A percentile compares a stretch with the other conserved stretches of the same genome.
These are phyloP conservation scores for Osmoderma eremita DNA, from an alignment of 2,888 invertebrate genomes.

Conservation along the genomic window DNA sequence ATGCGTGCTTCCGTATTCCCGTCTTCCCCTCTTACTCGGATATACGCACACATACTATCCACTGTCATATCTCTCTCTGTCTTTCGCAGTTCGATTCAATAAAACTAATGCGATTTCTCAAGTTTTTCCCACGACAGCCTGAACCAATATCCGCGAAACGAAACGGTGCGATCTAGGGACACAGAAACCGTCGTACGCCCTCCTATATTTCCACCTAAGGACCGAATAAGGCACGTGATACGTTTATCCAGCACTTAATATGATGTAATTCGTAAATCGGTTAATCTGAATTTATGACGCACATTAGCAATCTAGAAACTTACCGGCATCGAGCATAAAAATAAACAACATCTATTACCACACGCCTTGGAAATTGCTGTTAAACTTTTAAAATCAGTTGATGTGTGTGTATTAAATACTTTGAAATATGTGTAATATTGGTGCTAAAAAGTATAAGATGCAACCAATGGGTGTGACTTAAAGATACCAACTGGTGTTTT, in stretches of 20 bases:
- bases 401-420: no score
- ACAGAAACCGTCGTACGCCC: background rate
- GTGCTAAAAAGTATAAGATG: no score
- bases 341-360: no score
- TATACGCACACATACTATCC: no score
- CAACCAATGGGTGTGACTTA: no score
- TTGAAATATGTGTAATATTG: no score
- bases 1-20: background rate
- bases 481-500: no score
- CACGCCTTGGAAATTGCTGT: no score
- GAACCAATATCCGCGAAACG: conserved; percentile 8
- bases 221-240: conserved; percentile 12
- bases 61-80: background rate
- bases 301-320: conserved; percentile 1
- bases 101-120: conserved; percentile 24
- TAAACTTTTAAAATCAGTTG: no score
- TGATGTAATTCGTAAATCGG: conserved; percentile 4
- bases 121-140: background rate
- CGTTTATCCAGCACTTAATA: conserved; percentile 13
- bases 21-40: no score
- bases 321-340: no score
- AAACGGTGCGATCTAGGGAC: background rate
- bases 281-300: conserved; percentile 9
- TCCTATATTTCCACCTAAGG: conserved; percentile 1
- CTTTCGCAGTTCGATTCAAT: conserved; percentile 15